These are phyloP conservation scores for Tauraco erythrolophus DNA, from an alignment of 2,113 vertebrate species.

Conservation along the genomic window DNA sequence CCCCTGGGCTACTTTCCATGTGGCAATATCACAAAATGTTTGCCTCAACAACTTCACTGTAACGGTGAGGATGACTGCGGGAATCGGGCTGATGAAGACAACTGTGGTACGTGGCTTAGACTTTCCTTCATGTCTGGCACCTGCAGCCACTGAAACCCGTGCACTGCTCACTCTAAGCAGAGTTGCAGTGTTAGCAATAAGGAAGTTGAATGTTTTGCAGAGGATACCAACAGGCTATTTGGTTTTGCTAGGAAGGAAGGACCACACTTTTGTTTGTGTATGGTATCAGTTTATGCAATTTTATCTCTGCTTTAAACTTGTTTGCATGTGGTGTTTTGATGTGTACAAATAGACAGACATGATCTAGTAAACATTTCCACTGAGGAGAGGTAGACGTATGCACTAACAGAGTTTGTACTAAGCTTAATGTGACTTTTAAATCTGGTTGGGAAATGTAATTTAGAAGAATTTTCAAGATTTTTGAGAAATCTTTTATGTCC, in stretches of 20 bases:
- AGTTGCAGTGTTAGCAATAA: background rate
- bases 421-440: background rate
- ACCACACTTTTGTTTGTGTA: background rate
- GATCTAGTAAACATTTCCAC: background rate
- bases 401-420: background rate
- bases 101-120: slow-evolving; percentile 86
- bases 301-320: background rate
- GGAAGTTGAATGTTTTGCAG: background rate
- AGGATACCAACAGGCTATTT: background rate
- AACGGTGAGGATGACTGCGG: slow-evolving; percentile 93
- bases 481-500: background rate
- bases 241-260: background rate
- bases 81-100: slow-evolving; percentile 91
- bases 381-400: background rate
- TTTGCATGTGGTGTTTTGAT: background rate
- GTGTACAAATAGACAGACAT: fast-evolving
- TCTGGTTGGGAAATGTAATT: background rate
- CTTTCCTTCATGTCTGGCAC: background rate
- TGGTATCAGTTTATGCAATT: background rate
- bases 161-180: background rate
- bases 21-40: slow-evolving; percentile 88
- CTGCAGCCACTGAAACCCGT: background rate
- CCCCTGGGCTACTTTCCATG: slow-evolving; percentile 94
- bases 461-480: background rate
- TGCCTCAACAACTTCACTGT: slow-evolving; percentile 93